Evolutionary conservation across 2,113 vertebrate genomes (phyloP), one percentile per base, ranked within the genome.

Genomic region (Nycticryphes semicollaris): DNA sequence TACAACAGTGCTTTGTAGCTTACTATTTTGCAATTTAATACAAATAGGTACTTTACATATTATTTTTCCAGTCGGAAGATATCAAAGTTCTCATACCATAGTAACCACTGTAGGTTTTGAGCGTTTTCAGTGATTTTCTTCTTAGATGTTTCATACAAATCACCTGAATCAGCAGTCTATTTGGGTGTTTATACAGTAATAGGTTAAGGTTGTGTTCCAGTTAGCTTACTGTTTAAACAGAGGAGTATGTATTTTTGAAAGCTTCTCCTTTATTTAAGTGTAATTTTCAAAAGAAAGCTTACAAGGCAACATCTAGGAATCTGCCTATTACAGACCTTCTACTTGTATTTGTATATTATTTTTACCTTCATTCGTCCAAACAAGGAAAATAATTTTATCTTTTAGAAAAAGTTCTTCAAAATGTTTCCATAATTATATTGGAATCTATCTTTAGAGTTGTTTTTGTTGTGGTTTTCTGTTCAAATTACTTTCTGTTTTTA

Each of bases 391-490:
- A 97, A 87, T 93, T 92, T 96, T 94, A 83, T 96, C 83, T 97
- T 97, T 97, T 96, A 96, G 90, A 91, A 97, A 96, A 95, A 76
- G 24, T 93, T 94, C 54, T 97, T 97, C 87, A 97, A 54, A 96
- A 89, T 96, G 79, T 97, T 98, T 97, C 97, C 94, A 76, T 97
- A 98, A 98, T 98, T 98, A 94, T 88, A 33, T 85, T 91, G 92
- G 60, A 96, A 91, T 97, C 97, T 97, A 77, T 97, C 96, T 98
- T 98, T 98, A 94, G 91, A 96, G 74, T 90, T 97, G 96, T 75
- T 98, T 98, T 97, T 98, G 97, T 98, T 98, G 97, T 98, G 94
- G 94, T 95, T 98, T 97, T 97, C 94, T 96, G 94, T 97, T 98
- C 87, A 97, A 98, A 97, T 97, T 97, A 70, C 96, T 97, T 97